A percentile compares a stretch with the other conserved stretches of the same genome.
Evolutionary conservation across 2,113 vertebrate genomes (phyloP).

Genomic region (Eretmodus cyanostictus): DNA sequence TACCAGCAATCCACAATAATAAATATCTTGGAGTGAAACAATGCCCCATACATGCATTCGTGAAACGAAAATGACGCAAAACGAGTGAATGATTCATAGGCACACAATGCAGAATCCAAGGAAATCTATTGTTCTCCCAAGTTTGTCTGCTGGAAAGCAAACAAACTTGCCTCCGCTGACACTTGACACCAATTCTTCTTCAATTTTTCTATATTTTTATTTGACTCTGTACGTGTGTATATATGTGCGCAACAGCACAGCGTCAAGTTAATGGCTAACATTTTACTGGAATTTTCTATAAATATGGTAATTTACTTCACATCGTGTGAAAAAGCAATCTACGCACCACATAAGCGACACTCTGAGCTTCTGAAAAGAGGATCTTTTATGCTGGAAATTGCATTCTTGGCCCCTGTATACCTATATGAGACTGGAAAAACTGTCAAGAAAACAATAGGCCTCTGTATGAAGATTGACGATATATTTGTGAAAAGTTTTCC

Average conservation of each 20-base stretch:
- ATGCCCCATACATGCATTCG: background rate
- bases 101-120: background rate
- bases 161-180: slow-evolving; percentile 30
- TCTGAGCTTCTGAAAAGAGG: background rate
- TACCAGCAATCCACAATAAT: background rate
- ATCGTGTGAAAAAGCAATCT: slow-evolving; percentile 47
- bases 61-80: background rate
- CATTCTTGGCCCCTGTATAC: background rate
- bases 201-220: slow-evolving; percentile 4
- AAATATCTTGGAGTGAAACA: background rate
- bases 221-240: background rate
- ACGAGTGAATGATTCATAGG: background rate
- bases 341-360: slow-evolving; percentile 11
- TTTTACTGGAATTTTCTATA: slow-evolving; percentile 55
- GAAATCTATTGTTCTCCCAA: slow-evolving; percentile 9
- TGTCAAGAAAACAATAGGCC: slow-evolving; percentile 24
- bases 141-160: background rate
- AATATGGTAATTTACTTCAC: slow-evolving; percentile 54
- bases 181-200: slow-evolving; percentile 37
- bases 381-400: slow-evolving; percentile 38
- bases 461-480: slow-evolving; percentile 16
- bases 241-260: background rate
- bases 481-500: slow-evolving; percentile 13
- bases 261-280: slow-evolving; percentile 43
- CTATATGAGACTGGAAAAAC: background rate